A percentile compares a stretch with the other conserved stretches of the same genome.
phyloP scores from a whole-genome alignment of 2,888 invertebrate genomes.

The Sussaba pulchella region DNA sequence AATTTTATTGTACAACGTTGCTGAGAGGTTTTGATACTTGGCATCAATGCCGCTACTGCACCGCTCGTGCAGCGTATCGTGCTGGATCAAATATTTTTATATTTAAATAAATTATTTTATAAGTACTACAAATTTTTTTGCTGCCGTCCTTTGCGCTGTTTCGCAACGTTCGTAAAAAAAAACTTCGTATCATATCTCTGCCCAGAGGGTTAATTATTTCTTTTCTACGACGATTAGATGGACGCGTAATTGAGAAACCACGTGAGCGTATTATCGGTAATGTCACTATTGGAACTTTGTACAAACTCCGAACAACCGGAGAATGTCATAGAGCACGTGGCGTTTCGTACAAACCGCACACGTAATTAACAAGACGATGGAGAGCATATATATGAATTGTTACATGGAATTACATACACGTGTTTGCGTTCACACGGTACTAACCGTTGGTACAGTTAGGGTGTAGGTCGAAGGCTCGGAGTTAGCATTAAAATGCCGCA shows the following conservation, averaged over 20 bases:
- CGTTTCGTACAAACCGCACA: conserved; percentile 64
- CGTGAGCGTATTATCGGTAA: conserved; percentile 20
- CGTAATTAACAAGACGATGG: conserved; percentile 70
- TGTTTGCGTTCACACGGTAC: conserved; percentile 6
- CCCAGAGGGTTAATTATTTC: background rate
- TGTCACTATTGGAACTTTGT: conserved; percentile 11
- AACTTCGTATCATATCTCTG: background rate
- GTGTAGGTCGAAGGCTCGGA: conserved; percentile 59
- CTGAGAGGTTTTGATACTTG: too few relatives aligned
- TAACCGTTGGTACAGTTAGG: conserved; percentile 41
- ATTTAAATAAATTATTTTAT: too few relatives aligned
- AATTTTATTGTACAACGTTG: too few relatives aligned
- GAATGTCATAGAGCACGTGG: conserved; percentile 25
- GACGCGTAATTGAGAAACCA: background rate
- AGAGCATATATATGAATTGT: conserved; percentile 34
- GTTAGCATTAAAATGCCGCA: conserved; percentile 73
- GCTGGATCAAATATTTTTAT: too few relatives aligned
- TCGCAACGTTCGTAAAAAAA: background rate
- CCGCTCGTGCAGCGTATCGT: too few relatives aligned
- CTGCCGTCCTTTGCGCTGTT: background rate
- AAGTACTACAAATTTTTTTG: background rate
- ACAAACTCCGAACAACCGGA: conserved; percentile 25
- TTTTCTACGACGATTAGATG: conserved; percentile 1
- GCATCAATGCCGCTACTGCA: too few relatives aligned
- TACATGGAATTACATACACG: conserved; percentile 2